These are phyloP conservation scores for Buceros bicornis DNA, from an alignment of 2,797 vertebrate species.

Conservation along the genomic window DNA sequence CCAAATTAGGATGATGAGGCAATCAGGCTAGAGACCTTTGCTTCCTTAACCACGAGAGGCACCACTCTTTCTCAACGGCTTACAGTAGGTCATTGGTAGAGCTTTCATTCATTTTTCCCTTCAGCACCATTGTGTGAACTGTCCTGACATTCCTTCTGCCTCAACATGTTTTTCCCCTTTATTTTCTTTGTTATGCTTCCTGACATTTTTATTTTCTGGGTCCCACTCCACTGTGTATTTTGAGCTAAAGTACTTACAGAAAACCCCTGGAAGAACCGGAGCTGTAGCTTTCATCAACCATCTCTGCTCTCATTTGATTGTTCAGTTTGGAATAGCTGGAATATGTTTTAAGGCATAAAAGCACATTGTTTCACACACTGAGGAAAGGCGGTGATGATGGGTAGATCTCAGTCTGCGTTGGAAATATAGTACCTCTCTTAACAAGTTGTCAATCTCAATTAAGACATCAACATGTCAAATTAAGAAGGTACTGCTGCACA, in stretches of 20 bases:
- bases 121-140: background rate
- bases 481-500: conserved; percentile 80
- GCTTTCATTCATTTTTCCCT: background rate
- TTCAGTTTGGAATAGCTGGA: conserved; percentile 8
- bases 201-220: conserved; percentile 3
- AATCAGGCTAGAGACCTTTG: background rate
- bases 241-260: background rate
- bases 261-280: background rate
- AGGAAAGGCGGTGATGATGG: conserved; percentile 36
- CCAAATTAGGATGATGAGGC: background rate
- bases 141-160: background rate
- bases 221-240: background rate
- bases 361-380: conserved; percentile 29
- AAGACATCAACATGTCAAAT: conserved; percentile 80
- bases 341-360: conserved; percentile 38
- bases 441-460: conserved; percentile 84
- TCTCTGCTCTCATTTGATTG: background rate
- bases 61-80: background rate
- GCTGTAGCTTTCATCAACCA: background rate
- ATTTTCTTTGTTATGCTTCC: background rate
- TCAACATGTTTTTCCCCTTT: background rate
- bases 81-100: background rate
- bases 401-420: conserved; percentile 48
- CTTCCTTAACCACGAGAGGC: background rate
- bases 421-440: conserved; percentile 72